Percentiles rank a stretch among this genome's conserved stretches.
These are phyloP conservation scores for Aythya fuligula DNA, from an alignment of 2,797 vertebrate species.

Conservation along the genomic window DNA sequence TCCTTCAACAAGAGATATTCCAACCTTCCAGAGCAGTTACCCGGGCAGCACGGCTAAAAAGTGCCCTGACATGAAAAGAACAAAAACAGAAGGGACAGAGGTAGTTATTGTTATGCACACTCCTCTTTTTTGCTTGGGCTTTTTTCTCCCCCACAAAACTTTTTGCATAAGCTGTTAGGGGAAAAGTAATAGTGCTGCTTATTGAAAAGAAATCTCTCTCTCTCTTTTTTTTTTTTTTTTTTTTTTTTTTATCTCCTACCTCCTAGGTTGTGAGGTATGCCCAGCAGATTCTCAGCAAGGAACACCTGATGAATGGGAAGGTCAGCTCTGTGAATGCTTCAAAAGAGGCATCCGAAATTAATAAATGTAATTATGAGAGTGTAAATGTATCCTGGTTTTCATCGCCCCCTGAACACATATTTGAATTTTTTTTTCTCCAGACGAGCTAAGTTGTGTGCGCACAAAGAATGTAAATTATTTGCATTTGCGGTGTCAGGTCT, in stretches of 20 bases:
- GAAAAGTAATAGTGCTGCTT: slow-evolving; percentile 69
- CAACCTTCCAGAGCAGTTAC: slow-evolving; percentile 94
- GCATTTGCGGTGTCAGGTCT: slow-evolving; percentile 76
- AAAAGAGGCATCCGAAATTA: slow-evolving; percentile 49
- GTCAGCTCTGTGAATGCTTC: slow-evolving; percentile 34
- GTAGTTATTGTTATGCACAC: slow-evolving; percentile 98
- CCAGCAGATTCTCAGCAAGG: slow-evolving; percentile 65
- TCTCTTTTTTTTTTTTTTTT: background rate
- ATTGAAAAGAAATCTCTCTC: slow-evolving; percentile 73
- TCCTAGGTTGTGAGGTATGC: slow-evolving; percentile 75
- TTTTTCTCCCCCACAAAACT: slow-evolving; percentile 73
- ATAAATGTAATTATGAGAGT: slow-evolving; percentile 44
- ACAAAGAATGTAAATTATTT: slow-evolving; percentile 80
- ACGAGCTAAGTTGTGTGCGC: slow-evolving; percentile 53
- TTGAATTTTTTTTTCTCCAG: slow-evolving; percentile 46
- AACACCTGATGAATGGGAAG: slow-evolving; percentile 80
- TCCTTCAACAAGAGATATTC: slow-evolving; percentile 87
- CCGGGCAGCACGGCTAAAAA: slow-evolving; percentile 91
- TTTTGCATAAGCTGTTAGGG: slow-evolving; percentile 79
- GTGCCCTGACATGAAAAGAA: slow-evolving; percentile 89
- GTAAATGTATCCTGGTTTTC: slow-evolving; percentile 58
- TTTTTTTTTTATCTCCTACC: slow-evolving; percentile 53
- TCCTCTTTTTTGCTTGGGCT: slow-evolving; percentile 66
- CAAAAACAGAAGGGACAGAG: slow-evolving; percentile 93
- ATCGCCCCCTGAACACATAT: slow-evolving; percentile 33